phyloP scores from a whole-genome alignment of 37 sponge, comb jelly and placozoan genomes.

The Spongilla lacustris region DNA sequence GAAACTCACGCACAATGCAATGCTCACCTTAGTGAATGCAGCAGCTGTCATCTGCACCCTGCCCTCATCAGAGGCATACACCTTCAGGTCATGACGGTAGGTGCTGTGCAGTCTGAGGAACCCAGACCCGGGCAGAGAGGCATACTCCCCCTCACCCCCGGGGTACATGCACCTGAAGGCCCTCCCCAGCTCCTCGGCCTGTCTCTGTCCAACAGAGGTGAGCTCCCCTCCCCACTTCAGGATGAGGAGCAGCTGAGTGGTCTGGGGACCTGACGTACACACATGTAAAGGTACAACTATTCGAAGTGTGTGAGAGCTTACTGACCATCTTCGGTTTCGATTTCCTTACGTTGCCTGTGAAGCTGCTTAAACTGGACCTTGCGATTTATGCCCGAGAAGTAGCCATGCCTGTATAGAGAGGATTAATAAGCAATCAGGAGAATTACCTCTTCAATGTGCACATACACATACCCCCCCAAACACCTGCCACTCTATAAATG shows the following conservation, averaged over 20 bases:
- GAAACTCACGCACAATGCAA: no score
- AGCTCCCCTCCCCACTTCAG: slow-evolving; percentile 97
- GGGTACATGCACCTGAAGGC: slow-evolving; percentile 92
- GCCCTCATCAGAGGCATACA: slow-evolving; percentile 97
- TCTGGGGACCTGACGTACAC: neutral
- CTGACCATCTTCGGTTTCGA: neutral
- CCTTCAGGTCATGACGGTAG: slow-evolving; percentile 96
- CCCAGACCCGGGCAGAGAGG: slow-evolving; percentile 81
- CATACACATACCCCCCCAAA: no score
- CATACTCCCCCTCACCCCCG: slow-evolving; percentile 84
- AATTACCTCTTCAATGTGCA: no score
- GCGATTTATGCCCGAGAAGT: slow-evolving; percentile 75
- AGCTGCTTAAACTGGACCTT: slow-evolving; percentile 75
- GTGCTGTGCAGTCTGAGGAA: slow-evolving; percentile 96
- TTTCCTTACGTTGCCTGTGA: neutral
- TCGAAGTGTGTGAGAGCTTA: neutral
- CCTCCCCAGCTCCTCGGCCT: slow-evolving; percentile 87
- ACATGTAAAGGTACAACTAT: neutral
- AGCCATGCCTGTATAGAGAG: slow-evolving; percentile 50
- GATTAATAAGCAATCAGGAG: no score
- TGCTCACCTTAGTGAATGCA: slow-evolving; percentile 93
- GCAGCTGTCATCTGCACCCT: slow-evolving; percentile 96
- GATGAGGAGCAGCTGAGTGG: slow-evolving; percentile 76
- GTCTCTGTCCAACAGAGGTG: slow-evolving; percentile 76
- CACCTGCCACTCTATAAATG: no score